phyloP scores from a whole-genome alignment of 2,113 vertebrate genomes.

The Mesocricetus auratus region DNA sequence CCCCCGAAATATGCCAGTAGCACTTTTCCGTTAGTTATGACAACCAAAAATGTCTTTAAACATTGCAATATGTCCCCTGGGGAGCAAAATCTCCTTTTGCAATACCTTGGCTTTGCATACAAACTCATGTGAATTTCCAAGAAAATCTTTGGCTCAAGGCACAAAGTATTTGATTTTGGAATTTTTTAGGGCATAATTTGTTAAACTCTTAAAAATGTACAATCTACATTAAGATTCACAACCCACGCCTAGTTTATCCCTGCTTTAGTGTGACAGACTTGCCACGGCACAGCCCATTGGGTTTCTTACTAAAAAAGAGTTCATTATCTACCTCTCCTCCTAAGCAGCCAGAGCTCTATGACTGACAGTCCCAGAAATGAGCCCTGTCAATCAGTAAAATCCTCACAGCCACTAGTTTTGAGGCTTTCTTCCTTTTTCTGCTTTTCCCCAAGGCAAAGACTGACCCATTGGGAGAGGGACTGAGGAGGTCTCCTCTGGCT shows the following conservation, averaged over 20 bases:
- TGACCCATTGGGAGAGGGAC: not conserved
- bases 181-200: slow-evolving; percentile 57
- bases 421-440: slow-evolving; percentile 22
- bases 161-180: slow-evolving; percentile 61
- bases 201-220: slow-evolving; percentile 70
- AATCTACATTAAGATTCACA: slow-evolving; percentile 72
- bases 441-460: not conserved
- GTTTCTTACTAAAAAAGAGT: slow-evolving; percentile 67
- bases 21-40: not conserved
- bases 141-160: slow-evolving; percentile 64
- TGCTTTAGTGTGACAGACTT: slow-evolving; percentile 61
- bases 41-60: slow-evolving; percentile 50
- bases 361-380: slow-evolving; percentile 22
- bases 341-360: slow-evolving; percentile 10
- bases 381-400: not conserved
- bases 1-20: slow-evolving; percentile 12
- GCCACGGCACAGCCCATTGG: slow-evolving; percentile 51
- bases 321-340: slow-evolving; percentile 45
- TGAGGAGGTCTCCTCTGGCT: not conserved
- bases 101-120: slow-evolving; percentile 49
- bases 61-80: slow-evolving; percentile 34
- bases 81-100: slow-evolving; percentile 11
- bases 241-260: slow-evolving; percentile 52
- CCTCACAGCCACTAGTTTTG: not conserved
- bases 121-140: slow-evolving; percentile 63